Evolutionary conservation across 2,888 invertebrate genomes (phyloP).

Genomic region (Girardia tigrina): DNA sequence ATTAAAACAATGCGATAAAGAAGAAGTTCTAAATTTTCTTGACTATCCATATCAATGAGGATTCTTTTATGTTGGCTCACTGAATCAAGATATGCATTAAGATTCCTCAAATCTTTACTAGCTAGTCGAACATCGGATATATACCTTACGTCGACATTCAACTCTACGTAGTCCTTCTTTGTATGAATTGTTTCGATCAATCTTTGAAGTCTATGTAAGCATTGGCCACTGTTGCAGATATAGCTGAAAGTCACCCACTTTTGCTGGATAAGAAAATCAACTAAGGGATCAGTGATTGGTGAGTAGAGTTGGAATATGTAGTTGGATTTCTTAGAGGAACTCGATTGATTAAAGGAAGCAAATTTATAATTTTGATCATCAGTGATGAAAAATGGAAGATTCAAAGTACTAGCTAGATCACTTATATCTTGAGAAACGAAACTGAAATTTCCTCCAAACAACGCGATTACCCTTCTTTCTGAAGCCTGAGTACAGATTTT

Average conservation of each 20-base stretch:
- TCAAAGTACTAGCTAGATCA: slow-evolving; percentile 38
- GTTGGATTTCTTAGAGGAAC: slow-evolving; percentile 37
- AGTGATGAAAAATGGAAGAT: slow-evolving; percentile 38
- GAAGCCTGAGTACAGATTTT: slow-evolving; percentile 18
- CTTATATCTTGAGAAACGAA: slow-evolving; percentile 35
- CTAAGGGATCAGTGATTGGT: not conserved
- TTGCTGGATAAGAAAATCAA: slow-evolving; percentile 33
- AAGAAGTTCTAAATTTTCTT: slow-evolving; percentile 32
- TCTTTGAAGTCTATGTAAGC: slow-evolving; percentile 31
- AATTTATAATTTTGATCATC: slow-evolving; percentile 23
- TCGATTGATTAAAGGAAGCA: not conserved
- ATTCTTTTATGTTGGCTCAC: not conserved
- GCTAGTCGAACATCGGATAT: slow-evolving; percentile 25
- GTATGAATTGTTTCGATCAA: slow-evolving; percentile 2
- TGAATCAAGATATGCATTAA: slow-evolving; percentile 3
- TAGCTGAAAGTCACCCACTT: slow-evolving; percentile 35
- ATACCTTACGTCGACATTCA: slow-evolving; percentile 24
- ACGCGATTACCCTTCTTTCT: slow-evolving; percentile 35
- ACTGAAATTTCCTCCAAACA: slow-evolving; percentile 38
- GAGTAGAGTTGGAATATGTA: slow-evolving; percentile 13
- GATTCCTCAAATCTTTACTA: slow-evolving; percentile 28
- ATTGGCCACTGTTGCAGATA: slow-evolving; percentile 29
- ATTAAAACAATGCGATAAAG: slow-evolving; percentile 44
- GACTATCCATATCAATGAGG: slow-evolving; percentile 29
- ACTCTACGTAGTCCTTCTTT: slow-evolving; percentile 11